Base-by-base conservation (phyloP, 2,113 vertebrate genomes). In the Calidris pugnax region DNA sequence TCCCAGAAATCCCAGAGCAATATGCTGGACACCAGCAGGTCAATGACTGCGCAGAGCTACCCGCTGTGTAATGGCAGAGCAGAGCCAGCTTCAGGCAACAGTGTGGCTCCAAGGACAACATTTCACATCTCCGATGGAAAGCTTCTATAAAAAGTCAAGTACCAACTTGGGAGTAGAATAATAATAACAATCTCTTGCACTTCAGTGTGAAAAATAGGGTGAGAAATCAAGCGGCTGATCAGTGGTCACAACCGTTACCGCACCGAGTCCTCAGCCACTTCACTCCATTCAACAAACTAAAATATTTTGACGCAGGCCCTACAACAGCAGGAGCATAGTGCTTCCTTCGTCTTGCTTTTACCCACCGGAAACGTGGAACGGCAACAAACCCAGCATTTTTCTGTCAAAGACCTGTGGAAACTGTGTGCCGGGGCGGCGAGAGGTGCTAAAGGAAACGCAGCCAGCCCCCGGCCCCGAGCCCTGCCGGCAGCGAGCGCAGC, bases 401-500 rank as follows among this genome's bases (percentile, higher is more conserved):
- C 62, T 89, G 63, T 71, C 53, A 85, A 23, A 95, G 69, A 33
- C n/a, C 51, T 17, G 12, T 80, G 85, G 71, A 79, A 93, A 94
- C 45, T 87, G 28, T 51, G 74, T 88, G 75, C 43, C 11, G 0
- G 0, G 30, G 43, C 17, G 6, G 63, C 69, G 28, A 27, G 28
- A 59, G 23, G 22, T 71, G 81, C 74, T 60, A 41, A 47, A 90
- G 62, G 59, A 95, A 85, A 83, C n/a, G 6, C 7, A 5, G 28
- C 21, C 45, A 79, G 78, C n/a, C 35, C 48, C 56, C 0, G 0
- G 66, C 47, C n/a, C 35, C 0, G 2, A 35, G 47, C 27, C 2
- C 1, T 60, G 71, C 41, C 55, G 30, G 43, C n/a, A 50, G 60
- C 72, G 27, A 12, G 16, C 1, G 1, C 22, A 10, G 77, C 71